A percentile compares a stretch with the other conserved stretches of the same genome.
Conservation (phyloP, 2,797 vertebrate genomes). For the Fistularia commersonii region DNA sequence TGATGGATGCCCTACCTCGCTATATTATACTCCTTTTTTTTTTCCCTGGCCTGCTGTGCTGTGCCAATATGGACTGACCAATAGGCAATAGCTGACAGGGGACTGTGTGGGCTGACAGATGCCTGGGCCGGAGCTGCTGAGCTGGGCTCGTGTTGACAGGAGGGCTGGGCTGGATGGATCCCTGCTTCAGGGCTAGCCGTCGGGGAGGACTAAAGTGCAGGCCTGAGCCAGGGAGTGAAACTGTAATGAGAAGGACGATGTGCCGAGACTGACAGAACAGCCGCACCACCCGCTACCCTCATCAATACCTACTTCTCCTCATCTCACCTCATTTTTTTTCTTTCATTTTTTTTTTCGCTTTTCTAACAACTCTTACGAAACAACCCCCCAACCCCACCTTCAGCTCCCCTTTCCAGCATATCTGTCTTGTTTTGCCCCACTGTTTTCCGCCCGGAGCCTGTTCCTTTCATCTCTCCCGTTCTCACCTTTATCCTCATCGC, state of each 20-base stretch:
- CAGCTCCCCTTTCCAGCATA: slow-evolving; percentile 10
- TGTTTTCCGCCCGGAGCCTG: background rate
- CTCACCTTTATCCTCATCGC: slow-evolving; percentile 5
- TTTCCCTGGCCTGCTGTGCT: slow-evolving; percentile 44
- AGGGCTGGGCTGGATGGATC: slow-evolving; percentile 65
- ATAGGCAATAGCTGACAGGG: slow-evolving; percentile 62
- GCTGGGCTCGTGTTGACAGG: slow-evolving; percentile 67
- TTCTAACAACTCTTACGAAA: slow-evolving; percentile 29
- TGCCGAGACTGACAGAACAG: slow-evolving; percentile 63
- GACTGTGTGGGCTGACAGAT: slow-evolving; percentile 71
- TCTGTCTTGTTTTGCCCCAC: slow-evolving; percentile 15
- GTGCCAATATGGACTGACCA: slow-evolving; percentile 59
- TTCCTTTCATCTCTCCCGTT: background rate
- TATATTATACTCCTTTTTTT: slow-evolving; percentile 48
- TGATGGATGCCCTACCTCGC: slow-evolving; percentile 54
- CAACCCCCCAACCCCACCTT: slow-evolving; percentile 9
- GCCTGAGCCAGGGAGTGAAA: slow-evolving; percentile 55
- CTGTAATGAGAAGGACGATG: slow-evolving; percentile 67
- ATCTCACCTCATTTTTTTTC: slow-evolving; percentile 29
- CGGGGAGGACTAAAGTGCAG: slow-evolving; percentile 64
- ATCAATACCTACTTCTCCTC: slow-evolving; percentile 45
- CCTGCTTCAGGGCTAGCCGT: slow-evolving; percentile 67
- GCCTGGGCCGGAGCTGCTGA: slow-evolving; percentile 66
- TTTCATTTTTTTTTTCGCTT: slow-evolving; percentile 14
- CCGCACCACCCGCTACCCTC: slow-evolving; percentile 43